Evolutionary conservation across 2,113 vertebrate species (phyloP).

Genomic region (Anoplopoma fimbria): DNA sequence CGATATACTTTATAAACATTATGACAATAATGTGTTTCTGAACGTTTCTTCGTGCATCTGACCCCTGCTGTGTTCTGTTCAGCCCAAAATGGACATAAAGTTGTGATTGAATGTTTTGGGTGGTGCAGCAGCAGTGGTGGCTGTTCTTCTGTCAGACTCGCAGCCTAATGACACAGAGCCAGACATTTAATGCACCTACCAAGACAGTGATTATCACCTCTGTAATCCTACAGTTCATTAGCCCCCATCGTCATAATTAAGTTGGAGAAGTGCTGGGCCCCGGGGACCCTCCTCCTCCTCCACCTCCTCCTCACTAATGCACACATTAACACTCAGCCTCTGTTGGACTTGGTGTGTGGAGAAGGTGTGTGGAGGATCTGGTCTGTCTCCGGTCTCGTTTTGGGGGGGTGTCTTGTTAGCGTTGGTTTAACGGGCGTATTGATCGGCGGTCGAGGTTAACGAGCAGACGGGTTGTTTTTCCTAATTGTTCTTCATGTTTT

Average conservation of each 20-base stretch:
- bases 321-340: constrained; percentile 74
- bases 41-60: too few species aligned
- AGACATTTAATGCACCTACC: constrained; percentile 77
- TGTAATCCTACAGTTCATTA: constrained; percentile 84
- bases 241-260: constrained; percentile 73
- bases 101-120: neutral
- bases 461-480: constrained; percentile 5
- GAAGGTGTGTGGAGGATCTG: constrained; percentile 25
- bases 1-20: too few species aligned
- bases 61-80: too few species aligned
- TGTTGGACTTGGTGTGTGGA: constrained; percentile 63
- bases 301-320: constrained; percentile 63
- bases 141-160: constrained; percentile 18
- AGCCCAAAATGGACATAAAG: neutral
- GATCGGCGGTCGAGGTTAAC: constrained; percentile 63
- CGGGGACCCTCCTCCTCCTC: constrained; percentile 45
- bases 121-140: neutral
- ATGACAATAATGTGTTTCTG: too few species aligned
- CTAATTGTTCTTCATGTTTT: neutral
- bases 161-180: constrained; percentile 69
- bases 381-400: neutral
- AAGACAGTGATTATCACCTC: constrained; percentile 80
- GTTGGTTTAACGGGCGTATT: constrained; percentile 44
- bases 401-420: constrained; percentile 31
- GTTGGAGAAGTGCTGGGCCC: constrained; percentile 68